phyloP scores from a whole-genome alignment of 2,113 vertebrate genomes.

The Lontra canadensis region DNA sequence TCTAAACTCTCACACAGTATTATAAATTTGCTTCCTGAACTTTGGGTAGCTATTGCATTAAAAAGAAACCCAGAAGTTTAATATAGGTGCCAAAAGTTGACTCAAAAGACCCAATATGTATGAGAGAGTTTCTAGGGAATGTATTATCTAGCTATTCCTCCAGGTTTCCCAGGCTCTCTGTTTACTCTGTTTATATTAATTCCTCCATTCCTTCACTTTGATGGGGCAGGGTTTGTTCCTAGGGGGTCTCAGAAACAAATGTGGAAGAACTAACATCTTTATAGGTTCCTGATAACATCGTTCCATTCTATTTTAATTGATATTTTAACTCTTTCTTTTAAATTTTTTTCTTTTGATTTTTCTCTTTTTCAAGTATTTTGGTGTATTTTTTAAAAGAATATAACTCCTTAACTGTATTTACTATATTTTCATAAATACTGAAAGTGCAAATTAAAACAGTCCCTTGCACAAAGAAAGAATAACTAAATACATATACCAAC shows the following conservation, averaged over 20 bases:
- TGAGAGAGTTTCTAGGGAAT: neutral
- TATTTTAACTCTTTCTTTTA: neutral
- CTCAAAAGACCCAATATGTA: neutral
- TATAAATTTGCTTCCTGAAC: neutral
- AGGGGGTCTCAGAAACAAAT: neutral
- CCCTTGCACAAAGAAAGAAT: neutral
- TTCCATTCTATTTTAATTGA: neutral
- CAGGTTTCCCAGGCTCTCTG: neutral
- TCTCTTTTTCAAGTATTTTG: neutral
- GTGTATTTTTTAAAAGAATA: neutral
- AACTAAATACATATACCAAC: neutral
- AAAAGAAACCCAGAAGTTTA: neutral
- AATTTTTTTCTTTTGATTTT: neutral
- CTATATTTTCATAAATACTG: neutral
- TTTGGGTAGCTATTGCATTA: neutral
- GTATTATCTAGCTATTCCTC: neutral
- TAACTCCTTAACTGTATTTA: neutral
- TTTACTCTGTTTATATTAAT: neutral
- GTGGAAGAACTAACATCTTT: neutral
- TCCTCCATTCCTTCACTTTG: neutral
- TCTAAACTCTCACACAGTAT: neutral
- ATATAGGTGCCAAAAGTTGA: neutral
- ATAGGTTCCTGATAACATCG: neutral
- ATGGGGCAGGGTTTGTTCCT: neutral
- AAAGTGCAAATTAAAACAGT: neutral